A percentile compares a stretch with the other conserved stretches of the same genome.
Conservation (phyloP, 2,113 vertebrate species). For the Hippocampus zosterae region DNA sequence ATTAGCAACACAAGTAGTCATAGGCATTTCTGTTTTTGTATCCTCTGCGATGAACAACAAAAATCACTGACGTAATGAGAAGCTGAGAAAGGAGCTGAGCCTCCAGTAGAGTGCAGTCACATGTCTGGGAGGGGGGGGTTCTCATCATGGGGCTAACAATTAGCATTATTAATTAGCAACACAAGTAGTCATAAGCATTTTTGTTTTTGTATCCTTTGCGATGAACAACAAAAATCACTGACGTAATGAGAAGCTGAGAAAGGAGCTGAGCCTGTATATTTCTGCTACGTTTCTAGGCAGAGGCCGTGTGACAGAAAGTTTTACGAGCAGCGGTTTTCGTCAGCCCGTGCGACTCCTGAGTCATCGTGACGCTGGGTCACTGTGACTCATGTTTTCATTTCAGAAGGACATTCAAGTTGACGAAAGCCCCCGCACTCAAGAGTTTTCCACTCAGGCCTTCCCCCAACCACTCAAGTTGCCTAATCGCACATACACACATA, state of each 20-base stretch:
- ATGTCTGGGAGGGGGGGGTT: too few relatives aligned
- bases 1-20: not conserved
- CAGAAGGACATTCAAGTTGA: not conserved
- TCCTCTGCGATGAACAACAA: too few relatives aligned
- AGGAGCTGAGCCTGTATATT: not conserved
- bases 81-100: too few relatives aligned
- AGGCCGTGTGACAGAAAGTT: not conserved
- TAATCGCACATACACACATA: not conserved
- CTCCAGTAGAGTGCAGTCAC: too few relatives aligned
- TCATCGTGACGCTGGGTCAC: not conserved
- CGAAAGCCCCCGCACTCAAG: not conserved
- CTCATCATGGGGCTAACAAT: not conserved
- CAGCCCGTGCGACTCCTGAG: not conserved
- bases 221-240: too few relatives aligned
- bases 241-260: too few relatives aligned
- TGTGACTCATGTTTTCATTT: not conserved
- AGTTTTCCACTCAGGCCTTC: not conserved
- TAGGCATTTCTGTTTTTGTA: not conserved
- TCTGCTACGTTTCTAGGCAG: not conserved
- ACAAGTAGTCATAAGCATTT: not conserved
- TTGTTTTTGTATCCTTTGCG: too few relatives aligned
- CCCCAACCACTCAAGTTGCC: not conserved
- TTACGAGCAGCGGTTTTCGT: not conserved
- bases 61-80: too few relatives aligned
- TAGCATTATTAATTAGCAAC: not conserved